Conservation (phyloP, 2,888 invertebrate species). For the Gonocerus acuteangulatus region DNA sequence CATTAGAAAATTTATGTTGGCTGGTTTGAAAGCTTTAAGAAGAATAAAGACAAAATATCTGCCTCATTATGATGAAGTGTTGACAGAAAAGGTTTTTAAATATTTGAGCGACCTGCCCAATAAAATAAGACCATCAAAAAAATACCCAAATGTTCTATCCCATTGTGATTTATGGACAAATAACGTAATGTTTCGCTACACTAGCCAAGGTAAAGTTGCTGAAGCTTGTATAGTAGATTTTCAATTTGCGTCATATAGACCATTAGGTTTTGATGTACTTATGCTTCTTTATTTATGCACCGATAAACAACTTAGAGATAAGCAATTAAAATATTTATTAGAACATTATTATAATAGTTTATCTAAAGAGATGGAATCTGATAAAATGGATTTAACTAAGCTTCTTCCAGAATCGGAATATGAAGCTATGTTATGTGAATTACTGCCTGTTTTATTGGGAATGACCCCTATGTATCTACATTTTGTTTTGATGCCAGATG, state of each 20-base stretch:
- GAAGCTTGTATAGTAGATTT: constrained; percentile 22
- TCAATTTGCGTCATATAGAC: constrained; percentile 20
- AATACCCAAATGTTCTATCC: constrained; percentile 13
- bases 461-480: not conserved
- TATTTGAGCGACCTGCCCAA: not conserved
- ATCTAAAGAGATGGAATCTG: not conserved
- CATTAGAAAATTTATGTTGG: not conserved
- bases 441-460: not conserved
- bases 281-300: constrained; percentile 6
- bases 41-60: not conserved
- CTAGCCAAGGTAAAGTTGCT: constrained; percentile 2
- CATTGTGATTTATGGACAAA: constrained; percentile 29
- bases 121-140: not conserved
- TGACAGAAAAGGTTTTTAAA: not conserved
- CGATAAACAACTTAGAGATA: not conserved
- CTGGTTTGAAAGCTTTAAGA: constrained; percentile 11
- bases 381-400: not conserved
- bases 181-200: constrained; percentile 26
- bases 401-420: not conserved
- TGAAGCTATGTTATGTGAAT: not conserved
- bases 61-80: not conserved
- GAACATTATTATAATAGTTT: constrained; percentile 5
- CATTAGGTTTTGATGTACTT: constrained; percentile 20
- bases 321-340: not conserved
- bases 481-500: constrained; percentile 11